Percentiles rank a stretch among this genome's conserved stretches.
phyloP scores from a whole-genome alignment of 37 sponge, comb jelly and placozoan species.

The Cliona cf. orientalis region DNA sequence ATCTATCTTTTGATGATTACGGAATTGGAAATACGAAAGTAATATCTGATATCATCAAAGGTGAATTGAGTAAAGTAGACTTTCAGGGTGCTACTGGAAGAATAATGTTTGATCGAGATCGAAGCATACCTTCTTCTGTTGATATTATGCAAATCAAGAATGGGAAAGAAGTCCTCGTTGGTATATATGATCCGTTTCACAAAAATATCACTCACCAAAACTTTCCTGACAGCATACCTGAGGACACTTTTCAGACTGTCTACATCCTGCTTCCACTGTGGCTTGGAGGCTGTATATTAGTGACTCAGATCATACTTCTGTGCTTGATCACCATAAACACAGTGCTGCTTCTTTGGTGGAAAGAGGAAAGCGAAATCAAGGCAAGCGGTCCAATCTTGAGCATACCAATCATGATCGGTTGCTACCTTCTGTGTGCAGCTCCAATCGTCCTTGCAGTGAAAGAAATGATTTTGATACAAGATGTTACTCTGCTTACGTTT shows the following conservation, averaged over 20 bases:
- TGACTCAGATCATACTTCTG: background rate
- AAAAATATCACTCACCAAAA: no score
- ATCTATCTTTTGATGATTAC: background rate
- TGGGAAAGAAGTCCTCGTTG: background rate
- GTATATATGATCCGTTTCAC: background rate
- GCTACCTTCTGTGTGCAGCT: slow-evolving; percentile 8
- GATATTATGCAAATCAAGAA: background rate
- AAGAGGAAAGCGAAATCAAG: slow-evolving; percentile 22
- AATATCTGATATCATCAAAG: background rate
- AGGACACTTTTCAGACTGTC: slow-evolving; percentile 14
- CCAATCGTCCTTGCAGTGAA: background rate
- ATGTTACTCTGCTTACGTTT: background rate
- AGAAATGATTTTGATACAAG: background rate
- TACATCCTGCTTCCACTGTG: background rate
- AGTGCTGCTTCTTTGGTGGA: background rate
- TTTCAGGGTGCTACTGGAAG: background rate
- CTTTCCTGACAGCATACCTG: background rate
- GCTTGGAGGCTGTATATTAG: background rate
- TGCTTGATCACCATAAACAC: slow-evolving; percentile 3
- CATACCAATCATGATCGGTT: slow-evolving; percentile 19
- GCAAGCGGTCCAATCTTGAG: slow-evolving; percentile 38
- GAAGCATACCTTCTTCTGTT: background rate
- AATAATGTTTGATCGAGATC: background rate
- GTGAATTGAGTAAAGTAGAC: background rate
- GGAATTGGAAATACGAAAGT: background rate